Percentiles rank a stretch among this genome's conserved stretches.
Conservation (phyloP, 2,797 vertebrate genomes). For the Silurus aristotelis region DNA sequence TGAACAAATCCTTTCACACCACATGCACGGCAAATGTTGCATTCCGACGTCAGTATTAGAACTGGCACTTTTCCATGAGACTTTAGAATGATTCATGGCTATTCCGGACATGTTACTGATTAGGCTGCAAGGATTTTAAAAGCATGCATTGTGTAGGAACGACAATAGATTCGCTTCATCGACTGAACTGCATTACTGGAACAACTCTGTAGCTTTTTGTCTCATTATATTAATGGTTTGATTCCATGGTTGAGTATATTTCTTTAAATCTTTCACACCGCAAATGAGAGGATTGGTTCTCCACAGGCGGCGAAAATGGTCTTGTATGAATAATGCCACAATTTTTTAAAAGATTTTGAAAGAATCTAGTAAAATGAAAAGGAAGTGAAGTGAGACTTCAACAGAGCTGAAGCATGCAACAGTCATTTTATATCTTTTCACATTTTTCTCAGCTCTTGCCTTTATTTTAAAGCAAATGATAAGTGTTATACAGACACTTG, state of each 20-base stretch:
- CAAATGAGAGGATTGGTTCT: not conserved
- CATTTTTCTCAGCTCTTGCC: not conserved
- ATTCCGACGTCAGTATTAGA: slow-evolving; percentile 1
- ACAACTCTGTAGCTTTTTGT: not conserved
- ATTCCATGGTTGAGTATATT: not conserved
- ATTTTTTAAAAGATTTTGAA: not conserved
- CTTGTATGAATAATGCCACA: not conserved
- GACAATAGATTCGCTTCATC: not conserved
- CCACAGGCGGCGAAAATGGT: not conserved
- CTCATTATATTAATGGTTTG: not conserved
- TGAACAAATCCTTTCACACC: slow-evolving; percentile 16
- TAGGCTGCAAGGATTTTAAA: not conserved
- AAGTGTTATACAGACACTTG: not conserved
- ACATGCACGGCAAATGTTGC: slow-evolving; percentile 25
- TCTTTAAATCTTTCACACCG: not conserved
- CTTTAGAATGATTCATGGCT: slow-evolving; percentile 11
- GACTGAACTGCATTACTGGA: not conserved
- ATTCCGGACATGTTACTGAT: not conserved
- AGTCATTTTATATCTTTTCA: not conserved
- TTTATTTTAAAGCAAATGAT: not conserved
- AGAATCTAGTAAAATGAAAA: not conserved
- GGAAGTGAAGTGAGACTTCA: not conserved
- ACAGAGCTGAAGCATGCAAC: not conserved
- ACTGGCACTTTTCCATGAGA: slow-evolving; percentile 8
- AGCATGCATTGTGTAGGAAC: not conserved